Conservation (phyloP, 2,113 vertebrate species). For the Scomber japonicus region DNA sequence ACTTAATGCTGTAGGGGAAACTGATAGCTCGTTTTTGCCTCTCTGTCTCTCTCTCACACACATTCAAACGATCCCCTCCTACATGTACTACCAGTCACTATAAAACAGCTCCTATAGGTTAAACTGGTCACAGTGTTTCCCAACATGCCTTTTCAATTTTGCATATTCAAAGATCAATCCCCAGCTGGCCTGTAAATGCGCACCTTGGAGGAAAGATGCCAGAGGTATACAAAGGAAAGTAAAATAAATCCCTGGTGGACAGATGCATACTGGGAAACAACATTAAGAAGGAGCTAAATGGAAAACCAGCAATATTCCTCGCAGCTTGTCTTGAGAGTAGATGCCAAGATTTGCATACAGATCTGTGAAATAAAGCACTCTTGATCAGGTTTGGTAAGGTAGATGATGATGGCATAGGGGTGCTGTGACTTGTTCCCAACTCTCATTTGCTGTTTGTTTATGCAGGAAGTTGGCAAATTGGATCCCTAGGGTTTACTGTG, state of each 20-base stretch:
- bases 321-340: slow-evolving; percentile 2
- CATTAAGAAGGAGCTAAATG: not conserved
- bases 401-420: not conserved
- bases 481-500: slow-evolving; percentile 4
- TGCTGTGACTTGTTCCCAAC: not conserved
- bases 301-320: not conserved
- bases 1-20: slow-evolving; percentile 47
- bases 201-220: not conserved
- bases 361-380: slow-evolving; percentile 1
- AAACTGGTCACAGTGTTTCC: slow-evolving; percentile 9
- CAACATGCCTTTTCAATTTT: slow-evolving; percentile 12
- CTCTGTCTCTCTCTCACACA: not conserved
- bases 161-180: slow-evolving; percentile 15
- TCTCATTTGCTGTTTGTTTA: slow-evolving; percentile 14
- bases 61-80: not conserved
- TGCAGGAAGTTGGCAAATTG: slow-evolving; percentile 25
- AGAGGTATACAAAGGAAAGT: not conserved
- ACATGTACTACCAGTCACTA: slow-evolving; percentile 22
- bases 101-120: too few species aligned
- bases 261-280: not conserved
- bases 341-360: slow-evolving; percentile 2
- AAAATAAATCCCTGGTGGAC: not conserved
- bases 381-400: not conserved
- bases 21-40: slow-evolving; percentile 49
- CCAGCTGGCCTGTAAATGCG: slow-evolving; percentile 1